Conservation (phyloP, 2,888 invertebrate species). For the Caenorhabditis sp. region DNA sequence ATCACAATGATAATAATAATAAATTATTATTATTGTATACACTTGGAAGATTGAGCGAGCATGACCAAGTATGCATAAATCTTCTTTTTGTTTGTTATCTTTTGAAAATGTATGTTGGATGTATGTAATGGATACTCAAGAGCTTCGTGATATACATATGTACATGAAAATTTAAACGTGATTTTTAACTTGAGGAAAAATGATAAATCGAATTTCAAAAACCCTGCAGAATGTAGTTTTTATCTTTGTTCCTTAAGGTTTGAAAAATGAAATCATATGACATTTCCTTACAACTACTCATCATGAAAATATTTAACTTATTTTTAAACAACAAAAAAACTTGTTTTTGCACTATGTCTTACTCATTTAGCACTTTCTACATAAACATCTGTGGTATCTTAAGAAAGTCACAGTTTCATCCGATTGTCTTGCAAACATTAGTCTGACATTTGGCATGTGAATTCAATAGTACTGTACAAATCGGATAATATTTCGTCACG, state of each 20-base stretch:
- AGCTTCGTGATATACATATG: background rate
- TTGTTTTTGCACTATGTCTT: background rate
- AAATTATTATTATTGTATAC: background rate
- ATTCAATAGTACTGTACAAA: no score
- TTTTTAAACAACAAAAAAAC: background rate
- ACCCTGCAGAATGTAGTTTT: no score
- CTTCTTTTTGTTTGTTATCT: background rate
- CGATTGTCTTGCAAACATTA: no score
- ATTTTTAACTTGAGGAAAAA: no score
- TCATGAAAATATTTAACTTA: no score
- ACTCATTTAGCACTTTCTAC: no score
- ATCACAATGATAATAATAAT: background rate
- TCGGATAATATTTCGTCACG: background rate
- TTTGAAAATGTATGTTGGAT: background rate
- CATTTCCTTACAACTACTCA: no score
- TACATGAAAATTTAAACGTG: no score
- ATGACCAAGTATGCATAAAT: conserved; percentile 21
- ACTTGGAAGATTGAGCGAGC: conserved; percentile 14
- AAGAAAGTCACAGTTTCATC: background rate
- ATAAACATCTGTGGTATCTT: background rate
- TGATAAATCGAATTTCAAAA: no score
- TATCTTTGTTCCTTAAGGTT: no score
- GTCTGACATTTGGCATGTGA: no score
- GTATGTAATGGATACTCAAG: background rate
- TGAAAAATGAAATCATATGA: no score